These are phyloP conservation scores for Enteromius thamalakanensis DNA, from an alignment of 2,797 vertebrate species.

Conservation along the genomic window DNA sequence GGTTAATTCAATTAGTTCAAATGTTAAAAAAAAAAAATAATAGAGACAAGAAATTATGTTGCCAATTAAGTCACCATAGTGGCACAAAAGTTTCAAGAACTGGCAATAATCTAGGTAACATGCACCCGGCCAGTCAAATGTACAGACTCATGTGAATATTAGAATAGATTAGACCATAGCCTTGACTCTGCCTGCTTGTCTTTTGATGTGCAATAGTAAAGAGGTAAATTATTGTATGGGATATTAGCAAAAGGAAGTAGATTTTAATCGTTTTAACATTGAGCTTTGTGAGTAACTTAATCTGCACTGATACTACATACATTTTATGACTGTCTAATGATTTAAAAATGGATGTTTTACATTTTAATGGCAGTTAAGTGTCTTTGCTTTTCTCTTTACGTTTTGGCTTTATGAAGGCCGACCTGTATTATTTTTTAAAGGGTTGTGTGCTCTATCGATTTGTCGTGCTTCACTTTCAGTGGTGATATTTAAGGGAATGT, in stretches of 20 bases:
- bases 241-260: conserved; percentile 35
- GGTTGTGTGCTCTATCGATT: conserved; percentile 71
- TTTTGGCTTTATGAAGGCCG: conserved; percentile 7
- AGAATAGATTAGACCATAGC: conserved; percentile 26
- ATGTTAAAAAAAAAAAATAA: neutral
- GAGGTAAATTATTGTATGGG: conserved; percentile 19
- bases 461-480: neutral
- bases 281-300: conserved; percentile 13
- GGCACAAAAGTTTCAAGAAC: neutral
- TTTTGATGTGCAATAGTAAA: conserved; percentile 36
- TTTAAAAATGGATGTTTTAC: neutral
- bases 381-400: neutral
- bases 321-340: conserved; percentile 10
- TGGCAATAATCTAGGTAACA: neutral
- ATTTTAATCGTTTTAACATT: conserved; percentile 4
- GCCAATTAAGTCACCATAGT: neutral
- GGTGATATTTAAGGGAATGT: neutral
- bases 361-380: conserved; percentile 3
- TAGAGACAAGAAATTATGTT: neutral
- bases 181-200: conserved; percentile 25
- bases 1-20: neutral
- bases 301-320: conserved; percentile 23
- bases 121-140: conserved; percentile 10
- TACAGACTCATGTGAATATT: conserved; percentile 33
- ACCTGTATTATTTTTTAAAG: conserved; percentile 55